A percentile compares a stretch with the other conserved stretches of the same genome.
These are phyloP conservation scores for Hypomesus transpacificus DNA, from an alignment of 2,113 vertebrate species.

Conservation along the genomic window DNA sequence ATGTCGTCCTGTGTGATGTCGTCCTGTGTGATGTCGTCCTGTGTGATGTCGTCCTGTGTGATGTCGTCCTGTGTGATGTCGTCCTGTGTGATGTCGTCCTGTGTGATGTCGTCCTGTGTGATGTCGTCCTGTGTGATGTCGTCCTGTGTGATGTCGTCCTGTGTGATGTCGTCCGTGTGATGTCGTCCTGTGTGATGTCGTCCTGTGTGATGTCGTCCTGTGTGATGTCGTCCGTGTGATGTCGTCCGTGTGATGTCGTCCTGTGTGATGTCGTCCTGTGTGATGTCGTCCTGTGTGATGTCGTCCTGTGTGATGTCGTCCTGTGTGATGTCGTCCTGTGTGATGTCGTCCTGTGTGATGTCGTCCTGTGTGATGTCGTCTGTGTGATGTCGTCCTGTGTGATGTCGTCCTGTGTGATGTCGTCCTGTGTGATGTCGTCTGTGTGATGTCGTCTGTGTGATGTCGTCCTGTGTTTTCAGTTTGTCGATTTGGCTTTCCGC, in stretches of 20 bases:
- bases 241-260: too few relatives aligned
- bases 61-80: constrained; percentile 18
- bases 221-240: too few relatives aligned
- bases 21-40: constrained; percentile 27
- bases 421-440: constrained; percentile 29
- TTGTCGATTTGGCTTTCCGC: constrained; percentile 34
- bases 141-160: constrained; percentile 27
- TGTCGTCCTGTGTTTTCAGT: constrained; percentile 23
- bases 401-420: constrained; percentile 17
- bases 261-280: constrained; percentile 29
- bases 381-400: too few relatives aligned
- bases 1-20: constrained; percentile 18
- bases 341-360: constrained; percentile 23
- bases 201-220: constrained; percentile 28
- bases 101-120: constrained; percentile 26
- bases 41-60: constrained; percentile 26
- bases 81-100: constrained; percentile 27
- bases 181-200: constrained; percentile 20
- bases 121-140: constrained; percentile 18
- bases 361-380: constrained; percentile 28
- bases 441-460: constrained; percentile 17
- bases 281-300: constrained; percentile 19
- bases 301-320: constrained; percentile 22
- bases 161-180: too few relatives aligned
- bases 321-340: constrained; percentile 29